A percentile compares a stretch with the other conserved stretches of the same genome.
Conservation (phyloP, 2,888 invertebrate species). For the Coremacera marginata region DNA sequence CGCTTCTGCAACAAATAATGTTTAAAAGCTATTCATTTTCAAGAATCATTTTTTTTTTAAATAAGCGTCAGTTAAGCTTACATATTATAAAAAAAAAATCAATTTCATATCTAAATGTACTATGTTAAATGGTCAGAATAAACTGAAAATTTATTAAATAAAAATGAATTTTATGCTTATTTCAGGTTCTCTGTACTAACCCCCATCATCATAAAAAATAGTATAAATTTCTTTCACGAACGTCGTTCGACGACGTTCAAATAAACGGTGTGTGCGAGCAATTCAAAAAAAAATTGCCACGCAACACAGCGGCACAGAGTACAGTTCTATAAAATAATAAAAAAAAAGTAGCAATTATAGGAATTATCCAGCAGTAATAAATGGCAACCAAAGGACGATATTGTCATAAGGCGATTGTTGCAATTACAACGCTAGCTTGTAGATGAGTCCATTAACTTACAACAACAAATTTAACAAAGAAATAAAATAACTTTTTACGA, state of each 20-base stretch:
- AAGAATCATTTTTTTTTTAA: not conserved
- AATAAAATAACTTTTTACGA: constrained; percentile 32
- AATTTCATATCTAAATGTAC: not conserved
- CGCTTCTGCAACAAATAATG: constrained; percentile 56
- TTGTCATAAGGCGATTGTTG: constrained; percentile 26
- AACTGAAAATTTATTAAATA: constrained; percentile 1
- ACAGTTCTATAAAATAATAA: not conserved
- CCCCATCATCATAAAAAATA: not conserved
- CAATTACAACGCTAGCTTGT: constrained; percentile 1
- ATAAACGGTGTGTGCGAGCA: not conserved
- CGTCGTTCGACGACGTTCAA: not conserved
- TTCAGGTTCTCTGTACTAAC: not conserved
- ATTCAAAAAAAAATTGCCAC: constrained; percentile 9
- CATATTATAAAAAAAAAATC: not conserved
- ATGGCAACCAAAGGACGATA: constrained; percentile 48
- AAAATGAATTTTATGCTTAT: not conserved
- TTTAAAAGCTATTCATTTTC: constrained; percentile 53
- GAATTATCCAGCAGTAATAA: constrained; percentile 63
- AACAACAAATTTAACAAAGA: constrained; percentile 1
- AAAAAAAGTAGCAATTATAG: constrained; percentile 51
- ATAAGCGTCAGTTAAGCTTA: too few species aligned
- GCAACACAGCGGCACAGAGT: constrained; percentile 41
- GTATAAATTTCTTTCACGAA: not conserved
- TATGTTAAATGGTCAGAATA: too few species aligned
- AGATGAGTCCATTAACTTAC: constrained; percentile 25